Percentiles rank a stretch among this genome's conserved stretches.
These are phyloP conservation scores for Acridotheres tristis DNA, from an alignment of 2,797 vertebrate genomes.

Conservation along the genomic window DNA sequence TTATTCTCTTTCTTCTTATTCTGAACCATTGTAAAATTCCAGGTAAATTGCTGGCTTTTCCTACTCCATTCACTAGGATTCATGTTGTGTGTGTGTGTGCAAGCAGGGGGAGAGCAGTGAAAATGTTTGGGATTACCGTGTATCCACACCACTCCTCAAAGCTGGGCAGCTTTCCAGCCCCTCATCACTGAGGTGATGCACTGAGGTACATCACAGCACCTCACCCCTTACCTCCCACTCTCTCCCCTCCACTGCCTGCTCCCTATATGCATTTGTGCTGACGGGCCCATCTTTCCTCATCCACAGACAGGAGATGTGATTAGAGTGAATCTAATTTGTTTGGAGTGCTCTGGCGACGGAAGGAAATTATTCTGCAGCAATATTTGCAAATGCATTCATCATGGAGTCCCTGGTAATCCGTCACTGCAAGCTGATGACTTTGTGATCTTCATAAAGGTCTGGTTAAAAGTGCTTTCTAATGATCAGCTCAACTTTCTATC, in stretches of 20 bases:
- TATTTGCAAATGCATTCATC: constrained; percentile 83
- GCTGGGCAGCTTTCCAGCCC: constrained; percentile 37
- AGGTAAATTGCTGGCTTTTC: not conserved
- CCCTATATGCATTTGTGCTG: constrained; percentile 66
- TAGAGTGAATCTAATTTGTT: constrained; percentile 83
- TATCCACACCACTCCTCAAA: not conserved
- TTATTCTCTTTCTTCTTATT: not conserved
- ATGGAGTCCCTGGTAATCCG: constrained; percentile 70
- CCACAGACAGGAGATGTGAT: constrained; percentile 77
- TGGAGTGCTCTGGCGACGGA: constrained; percentile 76
- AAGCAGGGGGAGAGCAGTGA: not conserved
- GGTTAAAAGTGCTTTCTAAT: constrained; percentile 70
- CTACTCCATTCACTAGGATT: not conserved
- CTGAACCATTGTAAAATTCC: not conserved
- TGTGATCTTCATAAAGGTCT: constrained; percentile 72
- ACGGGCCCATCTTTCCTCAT: constrained; percentile 73
- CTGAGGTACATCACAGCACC: not conserved
- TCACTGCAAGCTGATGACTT: constrained; percentile 65
- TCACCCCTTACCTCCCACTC: constrained; percentile 25
- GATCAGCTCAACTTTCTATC: constrained; percentile 29
- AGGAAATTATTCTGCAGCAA: constrained; percentile 81
- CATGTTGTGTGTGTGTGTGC: not conserved
- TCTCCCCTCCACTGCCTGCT: not conserved
- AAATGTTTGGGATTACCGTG: not conserved
- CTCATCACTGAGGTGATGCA: not conserved